These are phyloP conservation scores for Habropoda laboriosa DNA, from an alignment of 1,140 invertebrate species.

Conservation along the genomic window DNA sequence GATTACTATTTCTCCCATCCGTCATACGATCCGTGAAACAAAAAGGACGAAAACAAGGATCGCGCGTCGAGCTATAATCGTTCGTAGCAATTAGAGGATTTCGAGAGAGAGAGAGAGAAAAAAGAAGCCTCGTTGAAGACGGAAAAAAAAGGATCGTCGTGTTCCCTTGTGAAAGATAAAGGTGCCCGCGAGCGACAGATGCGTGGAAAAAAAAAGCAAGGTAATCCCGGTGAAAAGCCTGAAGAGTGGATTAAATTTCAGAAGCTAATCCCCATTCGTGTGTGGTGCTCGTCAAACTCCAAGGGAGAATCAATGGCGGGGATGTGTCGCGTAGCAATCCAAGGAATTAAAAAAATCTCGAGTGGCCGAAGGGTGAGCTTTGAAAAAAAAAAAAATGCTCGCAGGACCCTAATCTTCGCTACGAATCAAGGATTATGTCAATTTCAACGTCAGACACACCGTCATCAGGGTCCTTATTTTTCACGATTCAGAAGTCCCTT, in stretches of 20 bases:
- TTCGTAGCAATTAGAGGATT: background rate
- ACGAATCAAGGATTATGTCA: constrained; percentile 13
- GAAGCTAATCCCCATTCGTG: constrained; percentile 25
- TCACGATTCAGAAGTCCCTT: background rate
- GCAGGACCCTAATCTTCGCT: background rate
- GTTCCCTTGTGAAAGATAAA: background rate
- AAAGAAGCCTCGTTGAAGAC: background rate
- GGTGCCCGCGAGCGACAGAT: background rate
- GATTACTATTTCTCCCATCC: too few relatives aligned
- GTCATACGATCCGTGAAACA: background rate
- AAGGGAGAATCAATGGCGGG: constrained; percentile 22
- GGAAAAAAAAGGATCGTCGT: background rate
- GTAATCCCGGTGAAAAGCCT: constrained; percentile 11
- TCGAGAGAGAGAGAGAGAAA: too few relatives aligned
- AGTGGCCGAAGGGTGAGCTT: background rate
- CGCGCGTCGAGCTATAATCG: background rate
- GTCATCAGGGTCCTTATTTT: constrained; percentile 6
- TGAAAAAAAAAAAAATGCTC: too few relatives aligned
- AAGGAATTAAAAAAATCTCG: constrained; percentile 43
- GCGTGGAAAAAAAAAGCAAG: constrained; percentile 1
- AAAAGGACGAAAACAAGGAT: background rate
- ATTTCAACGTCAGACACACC: constrained; percentile 9
- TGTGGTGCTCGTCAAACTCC: constrained; percentile 19
- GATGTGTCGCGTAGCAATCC: constrained; percentile 7
- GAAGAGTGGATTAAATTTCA: constrained; percentile 47